These are phyloP conservation scores for Lacanobia wlatinum DNA, from an alignment of 2,888 invertebrate genomes.

Conservation along the genomic window DNA sequence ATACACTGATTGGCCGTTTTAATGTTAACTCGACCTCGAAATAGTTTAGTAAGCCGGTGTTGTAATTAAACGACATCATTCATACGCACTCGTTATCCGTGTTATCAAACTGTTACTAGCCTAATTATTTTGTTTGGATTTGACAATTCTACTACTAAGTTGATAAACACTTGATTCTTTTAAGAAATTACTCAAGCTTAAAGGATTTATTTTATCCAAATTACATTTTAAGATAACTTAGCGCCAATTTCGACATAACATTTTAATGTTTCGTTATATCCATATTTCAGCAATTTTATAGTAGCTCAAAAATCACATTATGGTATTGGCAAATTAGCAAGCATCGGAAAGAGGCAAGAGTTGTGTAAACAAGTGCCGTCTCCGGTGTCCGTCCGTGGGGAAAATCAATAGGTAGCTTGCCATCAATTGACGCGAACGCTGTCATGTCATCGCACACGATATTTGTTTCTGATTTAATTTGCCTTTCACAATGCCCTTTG, in stretches of 20 bases:
- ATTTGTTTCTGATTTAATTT: slow-evolving; percentile 64
- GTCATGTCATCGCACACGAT: slow-evolving; percentile 65
- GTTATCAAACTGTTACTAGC: slow-evolving; percentile 51
- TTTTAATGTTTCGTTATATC: not conserved
- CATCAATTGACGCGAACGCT: slow-evolving; percentile 55
- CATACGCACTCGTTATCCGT: slow-evolving; percentile 28
- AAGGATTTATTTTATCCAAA: slow-evolving; percentile 42
- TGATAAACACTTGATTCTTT: slow-evolving; percentile 20
- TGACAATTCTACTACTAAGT: slow-evolving; percentile 9
- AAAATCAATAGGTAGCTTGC: slow-evolving; percentile 65
- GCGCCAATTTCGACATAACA: not conserved
- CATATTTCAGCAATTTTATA: not conserved
- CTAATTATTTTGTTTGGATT: slow-evolving; percentile 40
- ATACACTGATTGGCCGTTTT: slow-evolving; percentile 43
- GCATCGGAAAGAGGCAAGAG: slow-evolving; percentile 13
- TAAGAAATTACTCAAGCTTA: slow-evolving; percentile 6
- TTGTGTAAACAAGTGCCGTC: slow-evolving; percentile 49
- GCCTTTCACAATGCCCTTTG: slow-evolving; percentile 31
- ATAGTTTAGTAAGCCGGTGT: slow-evolving; percentile 55
- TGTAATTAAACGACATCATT: slow-evolving; percentile 50
- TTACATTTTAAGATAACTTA: slow-evolving; percentile 19
- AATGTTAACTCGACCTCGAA: slow-evolving; percentile 55
- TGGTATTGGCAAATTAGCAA: slow-evolving; percentile 8
- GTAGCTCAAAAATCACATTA: not conserved
- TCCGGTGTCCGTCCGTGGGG: slow-evolving; percentile 31